Percentiles rank a stretch among this genome's conserved stretches.
Evolutionary conservation across 2,113 vertebrate genomes (phyloP).

Genomic region (Rynchops niger): DNA sequence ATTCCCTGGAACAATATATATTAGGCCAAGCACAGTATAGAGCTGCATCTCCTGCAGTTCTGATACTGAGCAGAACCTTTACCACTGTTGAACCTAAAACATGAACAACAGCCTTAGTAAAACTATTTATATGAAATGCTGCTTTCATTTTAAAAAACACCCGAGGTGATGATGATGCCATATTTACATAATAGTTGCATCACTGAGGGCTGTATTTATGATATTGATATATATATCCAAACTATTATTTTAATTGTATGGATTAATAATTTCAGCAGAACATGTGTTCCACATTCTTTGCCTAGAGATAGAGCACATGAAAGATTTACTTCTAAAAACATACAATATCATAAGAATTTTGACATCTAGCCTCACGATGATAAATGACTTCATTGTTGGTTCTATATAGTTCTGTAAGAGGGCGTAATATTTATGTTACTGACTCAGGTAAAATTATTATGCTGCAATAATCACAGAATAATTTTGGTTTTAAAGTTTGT

Average conservation of each 20-base stretch:
- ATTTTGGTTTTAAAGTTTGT: not conserved
- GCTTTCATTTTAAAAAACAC: not conserved
- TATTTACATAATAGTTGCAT: not conserved
- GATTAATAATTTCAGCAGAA: not conserved
- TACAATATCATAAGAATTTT: not conserved
- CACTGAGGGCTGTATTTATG: not conserved
- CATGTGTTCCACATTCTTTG: not conserved
- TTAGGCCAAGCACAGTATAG: not conserved
- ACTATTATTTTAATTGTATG: not conserved
- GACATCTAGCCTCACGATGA: not conserved
- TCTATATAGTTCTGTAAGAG: not conserved
- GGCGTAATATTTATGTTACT: not conserved
- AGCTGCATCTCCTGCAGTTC: not conserved
- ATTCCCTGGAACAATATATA: not conserved
- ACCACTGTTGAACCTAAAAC: not conserved
- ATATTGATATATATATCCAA: not conserved
- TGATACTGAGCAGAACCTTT: not conserved
- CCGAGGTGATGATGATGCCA: not conserved
- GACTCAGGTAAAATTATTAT: not conserved
- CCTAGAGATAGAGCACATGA: not conserved
- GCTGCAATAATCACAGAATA: not conserved
- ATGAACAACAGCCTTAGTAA: not conserved
- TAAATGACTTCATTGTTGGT: not conserved
- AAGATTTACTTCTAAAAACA: not conserved
- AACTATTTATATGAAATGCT: not conserved